Base-by-base conservation (phyloP, 2,888 invertebrate genomes). In the Punctoribates punctum region DNA sequence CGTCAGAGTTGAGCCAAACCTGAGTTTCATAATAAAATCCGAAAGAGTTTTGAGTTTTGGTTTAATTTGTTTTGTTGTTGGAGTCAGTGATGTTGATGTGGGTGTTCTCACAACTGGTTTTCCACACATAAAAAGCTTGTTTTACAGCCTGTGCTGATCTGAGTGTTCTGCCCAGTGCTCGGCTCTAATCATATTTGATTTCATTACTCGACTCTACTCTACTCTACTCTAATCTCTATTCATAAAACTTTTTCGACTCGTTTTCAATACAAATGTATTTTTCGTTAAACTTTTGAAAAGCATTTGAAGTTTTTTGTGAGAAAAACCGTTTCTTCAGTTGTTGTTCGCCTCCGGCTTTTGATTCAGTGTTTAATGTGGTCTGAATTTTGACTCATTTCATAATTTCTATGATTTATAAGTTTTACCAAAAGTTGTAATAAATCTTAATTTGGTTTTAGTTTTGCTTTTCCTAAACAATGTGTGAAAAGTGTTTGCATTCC, bases 61-160 rank as follows among this genome's bases (percentile, higher is more conserved):
- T 57, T 11, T 57, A 42, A 42, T 42, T 42, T 42, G 42, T 42
- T 42, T 42, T 42, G 42, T 57, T 20, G 57, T 23, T 57, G 51
- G n/a, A 51, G 51, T 57, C 23, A 57, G 57, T 57, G 57, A 57
- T 42, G 54, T 20, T 54, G 54, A 54, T 62, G 62, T 62, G 62
- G 62, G 62, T n/a, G 62, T 62, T 62, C n/a, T 62, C n/a, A 62
- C n/a, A 62, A 62, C 62, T 29, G 62, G 62, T 62, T 62, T 62
- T 51, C 17, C 51, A 51, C 20, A 17, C 51, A 51, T 17, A 51
- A 51, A 51, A 20, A 51, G 51, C n/a, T 51, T 51, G 51, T 51
- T 51, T 51, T 51, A 20, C 20, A 5, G 51, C 51, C 17, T 20
- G 11, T 17, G 51, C 51, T 20, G 51, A 51, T 51, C 51, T 51